Base-by-base conservation (phyloP, 2,113 vertebrate genomes). In the Ariopsis seemanni region DNA sequence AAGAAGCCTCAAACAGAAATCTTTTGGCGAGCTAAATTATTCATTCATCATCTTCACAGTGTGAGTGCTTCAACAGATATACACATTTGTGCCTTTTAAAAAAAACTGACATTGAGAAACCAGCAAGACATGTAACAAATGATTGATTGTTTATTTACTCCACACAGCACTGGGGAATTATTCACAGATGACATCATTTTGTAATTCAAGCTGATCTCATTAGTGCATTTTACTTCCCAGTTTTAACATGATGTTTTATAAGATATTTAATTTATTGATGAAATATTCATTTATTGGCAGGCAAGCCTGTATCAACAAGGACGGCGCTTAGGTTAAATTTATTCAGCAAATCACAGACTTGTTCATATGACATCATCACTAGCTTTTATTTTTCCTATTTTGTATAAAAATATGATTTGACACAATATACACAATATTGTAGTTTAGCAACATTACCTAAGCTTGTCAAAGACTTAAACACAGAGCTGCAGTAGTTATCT, bases 11-110 rank as follows among this genome's bases (percentile, higher is more conserved):
- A 0, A 0, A 25, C 17, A 74, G 74, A 52, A 79, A 27, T 27
- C 60, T 85, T 22, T 77, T 69, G 63, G 55, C 30, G 30, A 65
- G 20, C 60, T 53, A 52, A 86, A 52, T 85, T 63, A 65, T 77
- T 27, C 74, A 20, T 30, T 78, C 72, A 25, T 58, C 27, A 15
- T 77, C n/a, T 34, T 65, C 75, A 55, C 48, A 20, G 25, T 14
- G 9, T 48, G 57, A 25, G 42, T 48, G 42, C 27, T 30, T 63
- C 9, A 77, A 75, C 57, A 62, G 5, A 50, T 48, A 60, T 50
- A 57, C 27, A 57, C 42, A 50, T n/a, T 65, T 65, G 2, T 53
- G 22, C 53, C 30, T 74, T n/a, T 58, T 48, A 34, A 20, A 62
- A 11, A 34, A 22, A 22, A 3, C 34, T 75, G 71, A 42, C 55